phyloP scores from a whole-genome alignment of 2,888 invertebrate species.

The Eudasyphora cyanicolor region DNA sequence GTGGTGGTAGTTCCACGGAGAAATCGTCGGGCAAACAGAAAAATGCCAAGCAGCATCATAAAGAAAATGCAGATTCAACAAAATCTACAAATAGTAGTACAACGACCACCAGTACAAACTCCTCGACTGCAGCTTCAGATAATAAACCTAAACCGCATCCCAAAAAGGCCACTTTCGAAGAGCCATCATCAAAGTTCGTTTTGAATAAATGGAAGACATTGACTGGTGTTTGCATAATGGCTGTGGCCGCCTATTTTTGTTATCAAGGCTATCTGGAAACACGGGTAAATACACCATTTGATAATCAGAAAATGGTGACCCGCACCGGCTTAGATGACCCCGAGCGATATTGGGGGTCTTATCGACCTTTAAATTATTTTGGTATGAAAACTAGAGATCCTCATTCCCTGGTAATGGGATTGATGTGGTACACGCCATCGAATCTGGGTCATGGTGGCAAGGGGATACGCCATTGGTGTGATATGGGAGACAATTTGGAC shows the following conservation, averaged over 20 bases:
- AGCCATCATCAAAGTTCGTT: constrained; percentile 71
- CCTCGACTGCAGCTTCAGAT: constrained; percentile 37
- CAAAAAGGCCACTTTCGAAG: constrained; percentile 60
- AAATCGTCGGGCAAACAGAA: constrained; percentile 52
- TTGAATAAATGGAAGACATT: constrained; percentile 83
- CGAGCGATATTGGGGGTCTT: constrained; percentile 95
- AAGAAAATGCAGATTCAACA: constrained; percentile 54
- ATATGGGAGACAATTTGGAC: constrained; percentile 90
- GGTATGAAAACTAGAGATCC: constrained; percentile 95
- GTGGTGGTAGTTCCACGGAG: constrained; percentile 21
- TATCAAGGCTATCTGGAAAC: constrained; percentile 93
- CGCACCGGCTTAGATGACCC: constrained; percentile 86
- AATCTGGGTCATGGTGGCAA: constrained; percentile 85
- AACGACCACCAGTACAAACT: constrained; percentile 57
- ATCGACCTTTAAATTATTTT: constrained; percentile 93
- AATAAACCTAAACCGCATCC: constrained; percentile 47
- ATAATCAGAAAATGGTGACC: constrained; percentile 88
- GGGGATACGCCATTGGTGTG: constrained; percentile 95
- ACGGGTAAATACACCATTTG: constrained; percentile 91
- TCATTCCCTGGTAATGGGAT: constrained; percentile 92
- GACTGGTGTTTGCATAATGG: constrained; percentile 83
- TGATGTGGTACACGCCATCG: constrained; percentile 97
- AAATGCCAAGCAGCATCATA: constrained; percentile 32
- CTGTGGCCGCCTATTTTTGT: constrained; percentile 87
- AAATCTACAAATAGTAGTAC: constrained; percentile 60